Conservation (phyloP, 1,140 invertebrate genomes). For the Neocloeon triangulifer region DNA sequence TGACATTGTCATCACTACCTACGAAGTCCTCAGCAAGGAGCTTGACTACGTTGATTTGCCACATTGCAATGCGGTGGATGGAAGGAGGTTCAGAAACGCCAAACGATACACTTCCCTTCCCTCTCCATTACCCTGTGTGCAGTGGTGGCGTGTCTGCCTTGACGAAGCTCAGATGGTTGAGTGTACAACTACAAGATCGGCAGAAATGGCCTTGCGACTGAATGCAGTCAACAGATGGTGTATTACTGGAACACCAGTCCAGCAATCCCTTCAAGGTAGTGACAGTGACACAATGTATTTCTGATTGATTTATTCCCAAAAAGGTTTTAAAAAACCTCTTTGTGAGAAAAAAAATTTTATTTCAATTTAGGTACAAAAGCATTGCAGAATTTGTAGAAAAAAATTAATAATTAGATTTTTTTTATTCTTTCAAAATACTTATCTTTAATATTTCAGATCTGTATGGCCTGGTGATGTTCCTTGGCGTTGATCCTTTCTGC, state of each 20-base stretch:
- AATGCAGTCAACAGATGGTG: constrained; percentile 44
- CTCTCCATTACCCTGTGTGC: constrained; percentile 35
- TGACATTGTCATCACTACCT: constrained; percentile 55
- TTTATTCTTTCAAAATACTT: too few species aligned
- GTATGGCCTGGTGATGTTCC: constrained; percentile 43
- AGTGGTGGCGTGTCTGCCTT: constrained; percentile 58
- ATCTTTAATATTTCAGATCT: constrained; percentile 35
- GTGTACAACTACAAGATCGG: constrained; percentile 25
- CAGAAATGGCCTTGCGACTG: constrained; percentile 36
- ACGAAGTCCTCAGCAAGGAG: constrained; percentile 32
- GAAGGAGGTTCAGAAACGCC: constrained; percentile 23
- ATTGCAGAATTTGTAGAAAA: too few species aligned
- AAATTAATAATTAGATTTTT: too few species aligned
- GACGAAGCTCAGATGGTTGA: constrained; percentile 74
- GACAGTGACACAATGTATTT: constrained; percentile 3
- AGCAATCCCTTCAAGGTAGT: constrained; percentile 28
- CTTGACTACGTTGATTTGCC: constrained; percentile 28
- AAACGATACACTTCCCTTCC: constrained; percentile 32
- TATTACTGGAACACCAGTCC: constrained; percentile 53
- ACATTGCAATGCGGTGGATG: constrained; percentile 20
- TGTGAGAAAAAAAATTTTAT: too few species aligned
- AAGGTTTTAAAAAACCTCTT: too few species aligned
- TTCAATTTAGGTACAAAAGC: too few species aligned
- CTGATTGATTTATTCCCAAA: too few species aligned
- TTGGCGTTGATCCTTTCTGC: constrained; percentile 33